Evolutionary conservation across 2,113 vertebrate genomes (phyloP).

Genomic region (Spheniscus mendiculus): DNA sequence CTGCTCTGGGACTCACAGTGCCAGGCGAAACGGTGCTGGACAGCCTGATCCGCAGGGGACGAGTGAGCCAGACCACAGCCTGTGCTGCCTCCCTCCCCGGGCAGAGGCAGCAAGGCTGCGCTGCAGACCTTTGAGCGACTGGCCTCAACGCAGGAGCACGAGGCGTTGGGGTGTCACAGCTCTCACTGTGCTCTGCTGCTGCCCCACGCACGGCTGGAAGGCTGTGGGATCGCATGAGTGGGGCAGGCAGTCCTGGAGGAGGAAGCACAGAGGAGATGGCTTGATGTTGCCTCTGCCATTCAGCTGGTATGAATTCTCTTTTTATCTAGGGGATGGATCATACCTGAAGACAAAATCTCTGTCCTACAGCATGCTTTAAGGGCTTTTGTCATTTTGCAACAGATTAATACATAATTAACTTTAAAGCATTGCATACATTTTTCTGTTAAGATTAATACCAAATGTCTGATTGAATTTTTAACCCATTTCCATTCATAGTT

Average conservation of each 20-base stretch:
- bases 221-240: background rate
- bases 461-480: background rate
- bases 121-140: background rate
- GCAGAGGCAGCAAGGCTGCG: background rate
- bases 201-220: background rate
- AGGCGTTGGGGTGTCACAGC: background rate
- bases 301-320: background rate
- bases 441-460: background rate
- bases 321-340: background rate
- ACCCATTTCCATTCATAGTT: background rate
- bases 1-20: background rate
- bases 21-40: background rate
- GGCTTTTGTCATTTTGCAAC: background rate
- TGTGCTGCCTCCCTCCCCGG: background rate
- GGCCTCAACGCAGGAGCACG: background rate
- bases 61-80: rapidly evolving
- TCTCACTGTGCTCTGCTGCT: background rate
- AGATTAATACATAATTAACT: background rate
- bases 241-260: background rate
- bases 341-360: background rate
- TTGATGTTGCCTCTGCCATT: background rate
- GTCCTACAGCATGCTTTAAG: background rate
- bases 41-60: background rate
- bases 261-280: background rate
- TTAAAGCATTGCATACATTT: background rate